Base-by-base conservation (phyloP, 2,113 vertebrate genomes). In the Carettochelys insculpta region DNA sequence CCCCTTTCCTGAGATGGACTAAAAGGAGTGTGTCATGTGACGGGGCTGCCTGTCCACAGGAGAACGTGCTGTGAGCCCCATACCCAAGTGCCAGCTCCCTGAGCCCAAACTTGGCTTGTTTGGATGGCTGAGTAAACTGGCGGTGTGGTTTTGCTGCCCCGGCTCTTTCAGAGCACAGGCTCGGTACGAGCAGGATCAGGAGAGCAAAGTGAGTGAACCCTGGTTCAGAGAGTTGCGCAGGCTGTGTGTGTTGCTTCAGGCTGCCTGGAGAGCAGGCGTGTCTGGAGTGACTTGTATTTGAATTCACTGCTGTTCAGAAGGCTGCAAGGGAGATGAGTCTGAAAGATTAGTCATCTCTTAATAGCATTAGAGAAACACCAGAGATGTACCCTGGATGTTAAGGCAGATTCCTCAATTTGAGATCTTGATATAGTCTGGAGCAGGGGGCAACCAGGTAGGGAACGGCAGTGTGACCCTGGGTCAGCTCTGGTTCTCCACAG, bases 131-230 rank as follows among this genome's bases (percentile, higher is more conserved):
- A 0, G 3, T 47, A 78, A 58, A 79, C 82, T 87, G 81, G 82
- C 88, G 73, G 34, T 38, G 9, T 20, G 10, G 80, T 31, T 86
- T 91, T 41, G 2, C 73, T 1, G 3, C 17, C 0, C 1, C 0
- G 83, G 77, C 77, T 53, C 92, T 77, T 11, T 0, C 0, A 47
- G 47, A 87, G 6, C 65, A 77, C 0, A 0, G 16, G 51, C 34
- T 75, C 0, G 0, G 5, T 71, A 83, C 41, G 43, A 47, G 77
- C 75, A 77, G 65, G 27, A 5, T 68, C 16, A 38, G n/a, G 65
- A 68, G 20, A 38, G 56, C 13, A 58, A 52, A 52, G 20, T 20
- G 22, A 52, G 22, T 58, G 56, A 58, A 58, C 8, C 8, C 2
- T 41, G n/a, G 20, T 68, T 68, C n/a, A 68, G 65, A 22, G 38